Base-by-base conservation (phyloP, 30 jellyfish, hydroid and myxozoan genomes). In the Thelohanellus kitauei region DNA sequence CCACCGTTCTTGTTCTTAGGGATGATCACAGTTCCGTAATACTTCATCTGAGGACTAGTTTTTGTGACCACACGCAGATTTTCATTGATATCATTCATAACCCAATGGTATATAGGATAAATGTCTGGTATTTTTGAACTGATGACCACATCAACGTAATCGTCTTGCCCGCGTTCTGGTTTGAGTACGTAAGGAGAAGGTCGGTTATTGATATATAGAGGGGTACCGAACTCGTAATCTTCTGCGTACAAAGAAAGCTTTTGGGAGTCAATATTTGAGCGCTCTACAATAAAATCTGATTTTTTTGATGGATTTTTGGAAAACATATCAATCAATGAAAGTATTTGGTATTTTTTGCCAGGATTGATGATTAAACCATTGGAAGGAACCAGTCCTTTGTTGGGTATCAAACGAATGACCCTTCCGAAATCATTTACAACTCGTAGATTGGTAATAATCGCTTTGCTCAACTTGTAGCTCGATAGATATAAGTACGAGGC, bases 321-420 rank as follows among this genome's bases (percentile, higher is more conserved):
- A n/a, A n/a, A n/a, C 35, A 27, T 27, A 31, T 75, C 95, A 23
- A 75, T 61, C 21, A 75, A 49, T 1, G 95, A 62, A 27, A 27
- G 35, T 32, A 75, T 65, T 45, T 64, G 88, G 43, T 51, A 20
- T 0, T 75, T 78, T 22, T 52, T 49, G 22, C 47, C 65, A 2
- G 88, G 80, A 21, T 54, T 84, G 17, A 71, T 37, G 6, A 63
- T 12, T 33, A 71, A 71, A 16, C 91, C 91, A 12, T 61, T 87
- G 3, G 83, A 56, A 27, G 35, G 35, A 27, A 27, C 35, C 12
- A 51, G 51, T 17, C 88, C 95, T 41, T 64, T 75, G 49, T 75
- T 84, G 6, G 95, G 89, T 11, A 49, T 19, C 8, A 75, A 40
- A 43, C n/a, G 43, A 13, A 48, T 80, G 6, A 52, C 32, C 19